phyloP scores from a whole-genome alignment of 2,888 invertebrate species.

The Listrodromus nycthemerus region DNA sequence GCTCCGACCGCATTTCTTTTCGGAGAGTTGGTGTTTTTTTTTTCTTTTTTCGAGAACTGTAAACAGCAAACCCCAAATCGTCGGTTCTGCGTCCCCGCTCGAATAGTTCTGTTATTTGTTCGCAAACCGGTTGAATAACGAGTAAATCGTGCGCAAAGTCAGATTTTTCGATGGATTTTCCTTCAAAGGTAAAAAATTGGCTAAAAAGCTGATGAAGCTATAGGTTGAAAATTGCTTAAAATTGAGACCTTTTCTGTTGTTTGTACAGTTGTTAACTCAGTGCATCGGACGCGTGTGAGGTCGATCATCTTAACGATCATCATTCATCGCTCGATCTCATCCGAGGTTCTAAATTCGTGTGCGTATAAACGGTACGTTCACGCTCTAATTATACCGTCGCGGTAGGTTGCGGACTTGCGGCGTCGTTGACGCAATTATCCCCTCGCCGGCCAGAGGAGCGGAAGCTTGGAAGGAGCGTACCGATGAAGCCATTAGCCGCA shows the following conservation, averaged over 20 bases:
- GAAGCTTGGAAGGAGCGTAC: constrained; percentile 25
- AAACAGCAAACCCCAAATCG: not conserved
- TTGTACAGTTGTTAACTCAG: no score
- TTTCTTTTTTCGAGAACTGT: not conserved
- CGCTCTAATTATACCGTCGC: constrained; percentile 72
- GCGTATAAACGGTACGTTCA: constrained; percentile 47
- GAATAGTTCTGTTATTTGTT: constrained; percentile 12
- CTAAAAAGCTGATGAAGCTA: not conserved
- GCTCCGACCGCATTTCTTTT: constrained; percentile 46
- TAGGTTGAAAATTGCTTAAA: not conserved
- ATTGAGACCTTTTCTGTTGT: not conserved
- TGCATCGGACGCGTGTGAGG: no score
- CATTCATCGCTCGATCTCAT: no score
- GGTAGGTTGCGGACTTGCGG: constrained; percentile 59
- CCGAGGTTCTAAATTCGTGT: not conserved
- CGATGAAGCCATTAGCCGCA: constrained; percentile 77
- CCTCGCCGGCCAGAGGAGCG: constrained; percentile 29
- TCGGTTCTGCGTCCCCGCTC: not conserved
- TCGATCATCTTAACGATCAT: no score
- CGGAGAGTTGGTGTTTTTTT: not conserved
- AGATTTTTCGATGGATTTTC: not conserved
- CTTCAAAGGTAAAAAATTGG: not conserved
- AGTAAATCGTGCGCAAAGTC: not conserved
- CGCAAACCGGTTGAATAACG: constrained; percentile 14
- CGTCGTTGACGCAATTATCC: constrained; percentile 74